Conservation (phyloP, 2,113 vertebrate species). For the Ameiurus melas region DNA sequence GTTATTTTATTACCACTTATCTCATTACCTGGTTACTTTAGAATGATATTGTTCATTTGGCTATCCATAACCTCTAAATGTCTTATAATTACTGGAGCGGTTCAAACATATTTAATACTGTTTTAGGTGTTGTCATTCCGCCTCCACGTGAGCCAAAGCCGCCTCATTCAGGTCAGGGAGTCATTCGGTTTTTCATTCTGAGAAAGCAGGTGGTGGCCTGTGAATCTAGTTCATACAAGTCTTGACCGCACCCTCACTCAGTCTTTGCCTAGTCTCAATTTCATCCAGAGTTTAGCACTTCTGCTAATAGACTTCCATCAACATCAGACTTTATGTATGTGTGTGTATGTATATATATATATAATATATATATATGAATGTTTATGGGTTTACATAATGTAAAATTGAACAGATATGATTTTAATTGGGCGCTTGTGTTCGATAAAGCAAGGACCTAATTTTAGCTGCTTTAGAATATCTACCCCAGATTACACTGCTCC, state of each 20-base stretch:
- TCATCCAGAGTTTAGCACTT: slow-evolving; percentile 15
- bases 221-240: slow-evolving; percentile 39
- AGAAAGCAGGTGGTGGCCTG: slow-evolving; percentile 42
- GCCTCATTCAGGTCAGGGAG: slow-evolving; percentile 32
- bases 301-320: not conserved
- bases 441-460: slow-evolving; percentile 75
- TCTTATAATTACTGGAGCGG: not conserved
- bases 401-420: slow-evolving; percentile 55
- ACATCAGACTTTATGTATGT: no score
- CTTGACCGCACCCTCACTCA: slow-evolving; percentile 26
- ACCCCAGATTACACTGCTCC: slow-evolving; percentile 72
- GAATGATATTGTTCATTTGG: not conserved
- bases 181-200: slow-evolving; percentile 35
- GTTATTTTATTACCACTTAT: slow-evolving; percentile 18
- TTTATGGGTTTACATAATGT: slow-evolving; percentile 51
- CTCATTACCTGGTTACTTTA: not conserved
- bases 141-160: not conserved
- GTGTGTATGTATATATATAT: no score
- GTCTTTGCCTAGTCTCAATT: slow-evolving; percentile 15
- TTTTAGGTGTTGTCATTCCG: not conserved
- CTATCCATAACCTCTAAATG: not conserved
- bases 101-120: not conserved
- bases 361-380: not conserved
- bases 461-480: slow-evolving; percentile 73
- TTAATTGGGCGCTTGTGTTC: slow-evolving; percentile 64